Percentiles rank a stretch among this genome's conserved stretches.
Evolutionary conservation across 2,888 invertebrate genomes (phyloP).

Genomic region (Diaprepes abbreviatus): DNA sequence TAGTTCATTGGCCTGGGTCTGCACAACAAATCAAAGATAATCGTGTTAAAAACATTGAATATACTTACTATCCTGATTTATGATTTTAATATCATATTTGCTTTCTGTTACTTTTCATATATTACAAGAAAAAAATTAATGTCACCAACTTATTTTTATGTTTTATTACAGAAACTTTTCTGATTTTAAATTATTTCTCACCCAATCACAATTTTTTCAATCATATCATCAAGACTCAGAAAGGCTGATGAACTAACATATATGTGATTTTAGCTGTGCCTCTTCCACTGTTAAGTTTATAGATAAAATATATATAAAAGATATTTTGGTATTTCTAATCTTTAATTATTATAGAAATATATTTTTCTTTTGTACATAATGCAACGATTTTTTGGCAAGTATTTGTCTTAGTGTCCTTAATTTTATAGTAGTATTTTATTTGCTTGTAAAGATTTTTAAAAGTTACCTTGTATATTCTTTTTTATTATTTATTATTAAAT

Average conservation of each 20-base stretch:
- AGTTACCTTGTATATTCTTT: conserved; percentile 21
- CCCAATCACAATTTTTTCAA: background rate
- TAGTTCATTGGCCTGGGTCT: conserved; percentile 37
- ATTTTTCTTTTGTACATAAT: conserved; percentile 2
- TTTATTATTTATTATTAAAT: conserved; percentile 8
- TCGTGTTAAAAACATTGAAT: too few relatives aligned
- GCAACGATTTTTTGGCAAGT: background rate
- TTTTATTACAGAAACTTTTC: too few relatives aligned
- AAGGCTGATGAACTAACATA: conserved; percentile 31
- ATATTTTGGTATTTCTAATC: conserved; percentile 8
- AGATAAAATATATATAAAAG: background rate
- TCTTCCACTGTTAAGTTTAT: conserved; percentile 25
- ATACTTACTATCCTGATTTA: too few relatives aligned
- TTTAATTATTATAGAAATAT: background rate
- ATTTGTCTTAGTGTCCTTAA: background rate
- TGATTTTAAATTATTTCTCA: too few relatives aligned
- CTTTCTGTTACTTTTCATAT: too few relatives aligned
- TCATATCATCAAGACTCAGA: conserved; percentile 8
- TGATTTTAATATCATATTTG: too few relatives aligned
- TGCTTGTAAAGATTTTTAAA: conserved; percentile 1
- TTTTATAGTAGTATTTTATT: conserved; percentile 1
- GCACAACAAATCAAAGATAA: background rate
- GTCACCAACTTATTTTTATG: too few relatives aligned
- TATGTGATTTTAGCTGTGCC: conserved; percentile 46
- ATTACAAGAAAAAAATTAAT: too few relatives aligned